Conservation (phyloP, 2,888 invertebrate genomes). For the Catocala nupta region DNA sequence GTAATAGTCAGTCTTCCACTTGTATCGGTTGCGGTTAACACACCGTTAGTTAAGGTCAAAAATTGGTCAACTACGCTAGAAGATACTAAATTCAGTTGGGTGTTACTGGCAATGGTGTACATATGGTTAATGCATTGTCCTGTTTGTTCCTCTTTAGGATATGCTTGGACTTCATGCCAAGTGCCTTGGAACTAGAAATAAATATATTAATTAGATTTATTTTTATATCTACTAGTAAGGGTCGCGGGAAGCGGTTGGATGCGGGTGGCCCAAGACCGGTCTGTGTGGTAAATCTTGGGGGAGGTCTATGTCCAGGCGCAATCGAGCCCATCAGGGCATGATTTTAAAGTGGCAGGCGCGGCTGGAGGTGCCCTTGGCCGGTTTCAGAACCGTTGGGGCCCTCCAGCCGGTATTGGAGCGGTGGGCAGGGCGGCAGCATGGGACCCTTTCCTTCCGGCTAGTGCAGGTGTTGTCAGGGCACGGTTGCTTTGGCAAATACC, state of each 20-base stretch:
- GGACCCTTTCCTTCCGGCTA: no score
- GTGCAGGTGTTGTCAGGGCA: no score
- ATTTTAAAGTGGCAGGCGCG: no score
- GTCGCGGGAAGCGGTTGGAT: no score
- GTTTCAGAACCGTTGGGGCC: no score
- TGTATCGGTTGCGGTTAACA: conserved; percentile 52
- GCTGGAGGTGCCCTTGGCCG: no score
- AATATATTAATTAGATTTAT: background rate
- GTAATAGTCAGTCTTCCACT: conserved; percentile 65
- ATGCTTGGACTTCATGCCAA: conserved; percentile 72
- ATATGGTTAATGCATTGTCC: conserved; percentile 70
- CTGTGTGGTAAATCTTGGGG: no score
- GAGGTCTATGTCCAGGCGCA: background rate
- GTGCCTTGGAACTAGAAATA: conserved; percentile 64
- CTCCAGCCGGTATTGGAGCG: no score
- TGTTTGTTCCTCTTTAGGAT: conserved; percentile 63
- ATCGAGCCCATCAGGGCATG: no score
- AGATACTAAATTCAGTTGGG: conserved; percentile 57
- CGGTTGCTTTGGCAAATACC: no score
- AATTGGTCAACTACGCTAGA: conserved; percentile 61
- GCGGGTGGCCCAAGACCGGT: no score
- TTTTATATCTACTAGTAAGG: background rate
- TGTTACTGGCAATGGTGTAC: conserved; percentile 49
- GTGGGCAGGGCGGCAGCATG: no score
- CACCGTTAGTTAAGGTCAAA: conserved; percentile 46